Base-by-base conservation (phyloP, 2,888 invertebrate genomes). In the Agriopis aurantiaria region DNA sequence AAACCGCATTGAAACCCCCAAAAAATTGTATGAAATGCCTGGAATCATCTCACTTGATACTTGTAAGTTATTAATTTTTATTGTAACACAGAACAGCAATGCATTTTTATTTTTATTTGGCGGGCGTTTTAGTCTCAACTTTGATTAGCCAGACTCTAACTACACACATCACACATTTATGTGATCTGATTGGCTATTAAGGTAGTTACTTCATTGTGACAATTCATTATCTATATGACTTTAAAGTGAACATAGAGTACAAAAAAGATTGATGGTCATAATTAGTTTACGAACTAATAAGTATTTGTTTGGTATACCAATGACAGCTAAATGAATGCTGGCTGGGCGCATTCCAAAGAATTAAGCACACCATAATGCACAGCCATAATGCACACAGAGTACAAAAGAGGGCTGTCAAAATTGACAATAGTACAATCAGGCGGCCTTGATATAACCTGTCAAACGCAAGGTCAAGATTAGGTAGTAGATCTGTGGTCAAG, bases 391-490 rank as follows among this genome's bases (percentile, higher is more conserved):
- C 53, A 53, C 9, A 23, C 33, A 66, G 58, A 59, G 58, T 33
- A 74, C 73, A 72, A 76, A 75, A 79, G 81, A 82, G 75, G 83
- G 80, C 87, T 90, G 90, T 89, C 91, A 89, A 83, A 86, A 75
- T 75, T 83, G 83, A 89, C 88, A 89, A 84, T 84, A 78, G 80
- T 68, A 80, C 80, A 84, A 82, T 80, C 80, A 81, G 62, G 72
- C 68, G 82, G 72, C 90, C 89, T 86, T 90, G 89, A 90, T 90
- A 85, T 71, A 76, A 77, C 78, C 80, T 86, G 85, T 85, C 84
- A 85, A 75, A 79, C 63, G 65, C 83, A 87, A 86, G 86, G 86
- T 85, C 86, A 87, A n/a, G n/a, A n/a, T n/a, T n/a, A n/a, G n/a
- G n/a, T n/a, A n/a, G n/a, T n/a, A n/a, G n/a, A n/a, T n/a, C n/a